phyloP scores from a whole-genome alignment of 2,797 vertebrate species.

The Acridotheres tristis region DNA sequence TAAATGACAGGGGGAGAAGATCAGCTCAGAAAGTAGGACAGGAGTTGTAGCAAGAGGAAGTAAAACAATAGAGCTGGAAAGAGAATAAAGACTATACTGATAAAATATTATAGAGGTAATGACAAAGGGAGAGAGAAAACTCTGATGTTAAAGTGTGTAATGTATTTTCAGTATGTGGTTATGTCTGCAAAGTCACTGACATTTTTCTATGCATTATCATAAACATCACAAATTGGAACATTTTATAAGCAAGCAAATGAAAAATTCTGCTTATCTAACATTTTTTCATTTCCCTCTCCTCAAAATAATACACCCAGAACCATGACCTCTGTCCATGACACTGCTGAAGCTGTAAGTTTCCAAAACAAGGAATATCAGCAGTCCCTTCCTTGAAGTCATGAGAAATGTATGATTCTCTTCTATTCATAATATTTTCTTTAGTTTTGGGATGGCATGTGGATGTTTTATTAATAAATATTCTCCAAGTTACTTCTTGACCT shows the following conservation, averaged over 20 bases:
- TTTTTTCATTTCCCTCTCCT: not conserved
- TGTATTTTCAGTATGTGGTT: not conserved
- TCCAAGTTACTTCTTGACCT: not conserved
- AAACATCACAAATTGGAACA: not conserved
- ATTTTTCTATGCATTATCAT: not conserved
- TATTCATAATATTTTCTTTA: not conserved
- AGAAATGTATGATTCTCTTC: not conserved
- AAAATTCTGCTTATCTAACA: not conserved
- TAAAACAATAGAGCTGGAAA: not conserved
- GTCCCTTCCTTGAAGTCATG: not conserved
- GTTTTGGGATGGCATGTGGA: not conserved
- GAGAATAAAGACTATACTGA: not conserved
- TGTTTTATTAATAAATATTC: not conserved
- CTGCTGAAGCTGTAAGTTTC: not conserved
- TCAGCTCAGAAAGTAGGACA: not conserved
- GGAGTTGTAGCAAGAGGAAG: not conserved
- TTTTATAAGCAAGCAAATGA: not conserved
- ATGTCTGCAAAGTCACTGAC: not conserved
- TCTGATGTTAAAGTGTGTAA: not conserved
- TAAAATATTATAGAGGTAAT: not conserved
- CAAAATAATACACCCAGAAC: not conserved
- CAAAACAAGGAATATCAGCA: not conserved
- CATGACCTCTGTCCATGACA: not conserved
- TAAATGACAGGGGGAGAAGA: not conserved
- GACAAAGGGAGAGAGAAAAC: not conserved